Evolutionary conservation across 2,888 invertebrate species (phyloP).

Genomic region (Ophion obscuratus): DNA sequence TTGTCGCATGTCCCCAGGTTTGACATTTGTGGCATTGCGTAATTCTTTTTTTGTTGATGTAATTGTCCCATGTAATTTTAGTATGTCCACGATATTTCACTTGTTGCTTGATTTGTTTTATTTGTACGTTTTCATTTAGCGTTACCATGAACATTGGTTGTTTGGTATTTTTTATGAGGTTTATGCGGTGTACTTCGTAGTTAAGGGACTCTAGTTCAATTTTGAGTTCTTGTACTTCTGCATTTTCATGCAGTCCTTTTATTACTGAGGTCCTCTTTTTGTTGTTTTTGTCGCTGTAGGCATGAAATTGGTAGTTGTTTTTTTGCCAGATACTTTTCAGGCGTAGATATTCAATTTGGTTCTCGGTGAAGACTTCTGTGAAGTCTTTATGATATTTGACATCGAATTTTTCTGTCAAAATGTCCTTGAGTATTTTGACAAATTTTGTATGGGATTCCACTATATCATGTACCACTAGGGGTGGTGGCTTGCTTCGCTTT

Average conservation of each 20-base stretch:
- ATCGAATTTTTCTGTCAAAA: slow-evolving; percentile 35
- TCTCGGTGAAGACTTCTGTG: slow-evolving; percentile 51
- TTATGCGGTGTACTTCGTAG: slow-evolving; percentile 40
- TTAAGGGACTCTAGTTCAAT: slow-evolving; percentile 50
- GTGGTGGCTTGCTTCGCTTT: slow-evolving; percentile 40
- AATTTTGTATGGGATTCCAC: slow-evolving; percentile 34
- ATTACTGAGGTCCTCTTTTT: slow-evolving; percentile 64
- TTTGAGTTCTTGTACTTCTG: slow-evolving; percentile 48
- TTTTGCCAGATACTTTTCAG: slow-evolving; percentile 41
- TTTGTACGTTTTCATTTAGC: slow-evolving; percentile 44
- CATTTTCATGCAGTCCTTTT: slow-evolving; percentile 61
- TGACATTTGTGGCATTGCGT: slow-evolving; percentile 74
- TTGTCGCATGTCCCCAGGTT: slow-evolving; percentile 71
- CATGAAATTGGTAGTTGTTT: slow-evolving; percentile 50
- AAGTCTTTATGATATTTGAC: slow-evolving; percentile 49
- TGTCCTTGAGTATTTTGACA: slow-evolving; percentile 25
- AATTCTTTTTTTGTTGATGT: slow-evolving; percentile 63
- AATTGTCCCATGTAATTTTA: slow-evolving; percentile 72
- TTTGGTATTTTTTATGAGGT: slow-evolving; percentile 68
- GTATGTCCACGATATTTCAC: slow-evolving; percentile 63
- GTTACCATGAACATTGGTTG: slow-evolving; percentile 66
- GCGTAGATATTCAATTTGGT: slow-evolving; percentile 8
- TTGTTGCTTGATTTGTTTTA: slow-evolving; percentile 62
- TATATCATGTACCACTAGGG: slow-evolving; percentile 49
- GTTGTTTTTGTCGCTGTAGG: slow-evolving; percentile 54